phyloP scores from a whole-genome alignment of 2,888 invertebrate species.

The Silvanus unidentatus region DNA sequence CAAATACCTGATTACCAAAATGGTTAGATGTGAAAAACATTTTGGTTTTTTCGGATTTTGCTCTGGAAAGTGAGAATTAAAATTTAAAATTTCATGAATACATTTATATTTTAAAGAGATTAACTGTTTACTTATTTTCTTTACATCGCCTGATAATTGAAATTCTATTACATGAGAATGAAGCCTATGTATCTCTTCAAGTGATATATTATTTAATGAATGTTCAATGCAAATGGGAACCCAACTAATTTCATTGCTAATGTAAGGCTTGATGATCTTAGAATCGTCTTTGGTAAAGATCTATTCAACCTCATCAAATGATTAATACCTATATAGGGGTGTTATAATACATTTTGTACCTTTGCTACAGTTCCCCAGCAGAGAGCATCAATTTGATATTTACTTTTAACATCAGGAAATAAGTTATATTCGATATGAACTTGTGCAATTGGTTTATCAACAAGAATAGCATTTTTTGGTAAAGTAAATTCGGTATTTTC shows the following conservation, averaged over 20 bases:
- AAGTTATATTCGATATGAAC: slow-evolving; percentile 28
- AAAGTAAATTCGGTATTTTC: slow-evolving; percentile 3
- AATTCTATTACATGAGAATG: slow-evolving; percentile 22
- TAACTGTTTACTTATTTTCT: slow-evolving; percentile 19
- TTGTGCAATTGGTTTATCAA: slow-evolving; percentile 15
- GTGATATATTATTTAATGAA: slow-evolving; percentile 16
- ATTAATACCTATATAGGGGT: too few relatives aligned
- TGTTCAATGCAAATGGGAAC: slow-evolving; percentile 28
- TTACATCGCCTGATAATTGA: slow-evolving; percentile 14
- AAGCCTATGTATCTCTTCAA: slow-evolving; percentile 21
- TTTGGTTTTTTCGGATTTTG: slow-evolving; percentile 22
- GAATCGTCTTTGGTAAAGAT: slow-evolving; percentile 18
- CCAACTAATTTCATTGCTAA: slow-evolving; percentile 21
- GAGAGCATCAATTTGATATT: slow-evolving; percentile 25
- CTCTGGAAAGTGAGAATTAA: slow-evolving; percentile 21
- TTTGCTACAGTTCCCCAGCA: slow-evolving; percentile 29
- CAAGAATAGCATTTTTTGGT: slow-evolving; percentile 14
- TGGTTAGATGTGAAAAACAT: slow-evolving; percentile 17
- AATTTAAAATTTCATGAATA: background rate
- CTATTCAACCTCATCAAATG: too few relatives aligned
- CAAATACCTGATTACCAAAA: slow-evolving; percentile 9
- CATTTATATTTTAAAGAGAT: background rate
- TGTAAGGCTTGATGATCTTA: slow-evolving; percentile 20
- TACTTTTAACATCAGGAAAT: slow-evolving; percentile 21
- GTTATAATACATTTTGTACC: too few relatives aligned